Evolutionary conservation across 2,888 invertebrate genomes (phyloP).

Genomic region (Isotomurus palustris): DNA sequence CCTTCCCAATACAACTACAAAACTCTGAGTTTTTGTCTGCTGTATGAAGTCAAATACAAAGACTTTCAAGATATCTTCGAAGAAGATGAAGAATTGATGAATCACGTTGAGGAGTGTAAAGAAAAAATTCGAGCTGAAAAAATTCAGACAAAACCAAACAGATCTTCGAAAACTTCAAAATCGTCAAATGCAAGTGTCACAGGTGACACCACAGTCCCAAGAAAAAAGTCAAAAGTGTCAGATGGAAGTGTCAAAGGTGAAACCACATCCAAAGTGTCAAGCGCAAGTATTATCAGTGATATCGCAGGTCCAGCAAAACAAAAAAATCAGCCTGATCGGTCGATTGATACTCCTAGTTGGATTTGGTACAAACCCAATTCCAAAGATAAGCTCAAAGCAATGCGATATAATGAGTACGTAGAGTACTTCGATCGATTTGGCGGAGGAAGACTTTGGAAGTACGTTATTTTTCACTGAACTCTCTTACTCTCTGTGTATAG

Average conservation of each 20-base stretch:
- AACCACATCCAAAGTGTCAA: no score
- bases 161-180: constrained; percentile 10
- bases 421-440: constrained; percentile 4
- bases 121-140: not conserved
- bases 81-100: constrained; percentile 23
- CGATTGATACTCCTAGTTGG: constrained; percentile 23
- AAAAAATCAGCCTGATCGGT: constrained; percentile 4
- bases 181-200: no score
- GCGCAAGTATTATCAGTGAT: no score
- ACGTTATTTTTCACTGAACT: not conserved
- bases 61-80: constrained; percentile 22
- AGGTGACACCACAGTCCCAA: no score
- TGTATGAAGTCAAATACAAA: constrained; percentile 19
- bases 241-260: no score
- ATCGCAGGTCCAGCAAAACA: no score
- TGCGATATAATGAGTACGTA: constrained; percentile 13
- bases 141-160: not conserved
- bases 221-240: no score
- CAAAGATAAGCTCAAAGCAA: not conserved
- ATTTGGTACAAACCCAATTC: constrained; percentile 6
- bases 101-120: constrained; percentile 8
- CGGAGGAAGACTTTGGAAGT: not conserved
- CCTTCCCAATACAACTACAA: constrained; percentile 17
- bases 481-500: not conserved
- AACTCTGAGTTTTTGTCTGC: constrained; percentile 23